Evolutionary conservation across 2,888 invertebrate species (phyloP).

Genomic region (Eudasyphora cyanicolor): DNA sequence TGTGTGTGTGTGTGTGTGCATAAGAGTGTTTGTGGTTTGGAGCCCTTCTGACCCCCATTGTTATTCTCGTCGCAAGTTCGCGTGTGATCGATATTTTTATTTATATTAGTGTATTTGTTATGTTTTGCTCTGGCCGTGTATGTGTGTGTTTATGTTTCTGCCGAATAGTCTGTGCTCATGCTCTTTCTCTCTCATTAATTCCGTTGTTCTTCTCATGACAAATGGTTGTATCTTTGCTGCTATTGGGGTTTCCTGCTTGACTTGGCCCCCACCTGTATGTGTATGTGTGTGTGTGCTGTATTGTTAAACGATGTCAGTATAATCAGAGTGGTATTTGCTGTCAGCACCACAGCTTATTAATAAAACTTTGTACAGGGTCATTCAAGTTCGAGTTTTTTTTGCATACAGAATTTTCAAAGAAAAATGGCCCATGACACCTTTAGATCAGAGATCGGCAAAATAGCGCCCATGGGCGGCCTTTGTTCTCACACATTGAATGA

Average conservation of each 20-base stretch:
- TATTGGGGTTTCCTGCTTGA: constrained; percentile 13
- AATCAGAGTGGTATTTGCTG: background rate
- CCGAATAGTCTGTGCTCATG: constrained; percentile 14
- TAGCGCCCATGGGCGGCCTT: too few species aligned
- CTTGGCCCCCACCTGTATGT: background rate
- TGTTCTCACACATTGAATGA: too few species aligned
- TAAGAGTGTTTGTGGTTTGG: background rate
- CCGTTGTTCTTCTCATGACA: background rate
- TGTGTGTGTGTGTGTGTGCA: background rate
- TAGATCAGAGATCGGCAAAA: too few species aligned
- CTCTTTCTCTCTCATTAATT: constrained; percentile 4
- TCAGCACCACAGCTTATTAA: too few species aligned
- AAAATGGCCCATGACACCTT: too few species aligned
- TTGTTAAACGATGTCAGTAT: background rate
- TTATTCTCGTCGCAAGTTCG: constrained; percentile 24
- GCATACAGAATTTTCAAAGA: too few species aligned
- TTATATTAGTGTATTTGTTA: constrained; percentile 45
- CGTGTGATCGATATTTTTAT: constrained; percentile 66
- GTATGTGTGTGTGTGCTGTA: background rate
- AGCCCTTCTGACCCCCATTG: background rate
- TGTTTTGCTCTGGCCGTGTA: background rate
- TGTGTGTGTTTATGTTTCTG: constrained; percentile 3
- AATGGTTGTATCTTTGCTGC: constrained; percentile 19
- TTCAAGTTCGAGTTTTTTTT: too few species aligned
- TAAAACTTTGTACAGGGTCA: too few species aligned